Evolutionary conservation across 2,888 invertebrate species (phyloP).

Genomic region (Ormyrus pomaceus): DNA sequence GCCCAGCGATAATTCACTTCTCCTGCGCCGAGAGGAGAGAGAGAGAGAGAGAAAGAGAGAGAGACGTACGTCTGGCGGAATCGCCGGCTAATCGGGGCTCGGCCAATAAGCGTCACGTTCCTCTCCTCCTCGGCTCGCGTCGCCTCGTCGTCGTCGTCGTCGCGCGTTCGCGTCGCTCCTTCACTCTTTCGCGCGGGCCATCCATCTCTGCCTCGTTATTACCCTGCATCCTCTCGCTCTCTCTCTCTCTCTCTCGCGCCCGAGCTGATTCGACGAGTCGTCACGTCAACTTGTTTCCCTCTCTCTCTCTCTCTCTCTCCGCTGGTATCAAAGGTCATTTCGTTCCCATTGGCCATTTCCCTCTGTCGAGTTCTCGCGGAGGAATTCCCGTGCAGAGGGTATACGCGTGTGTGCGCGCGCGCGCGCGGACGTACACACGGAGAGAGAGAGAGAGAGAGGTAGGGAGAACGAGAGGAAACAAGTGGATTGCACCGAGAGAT

Average conservation of each 20-base stretch:
- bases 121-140: neutral
- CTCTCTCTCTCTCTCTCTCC: constrained; percentile 16
- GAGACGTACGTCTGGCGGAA: constrained; percentile 24
- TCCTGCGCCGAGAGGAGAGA: neutral
- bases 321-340: constrained; percentile 63
- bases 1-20: constrained; percentile 44
- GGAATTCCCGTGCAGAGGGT: constrained; percentile 45
- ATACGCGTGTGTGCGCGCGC: constrained; percentile 12
- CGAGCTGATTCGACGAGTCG: constrained; percentile 43
- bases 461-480: constrained; percentile 49
- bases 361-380: constrained; percentile 30
- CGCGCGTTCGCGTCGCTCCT: constrained; percentile 50
- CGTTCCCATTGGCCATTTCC: constrained; percentile 62
- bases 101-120: constrained; percentile 56
- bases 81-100: constrained; percentile 46
- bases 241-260: constrained; percentile 23
- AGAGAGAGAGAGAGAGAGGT: constrained; percentile 40
- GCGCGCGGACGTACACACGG: constrained; percentile 19
- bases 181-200: constrained; percentile 52
- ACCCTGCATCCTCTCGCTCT: constrained; percentile 16
- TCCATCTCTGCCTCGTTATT: constrained; percentile 60
- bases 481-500: constrained; percentile 56
- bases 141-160: constrained; percentile 37
- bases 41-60: constrained; percentile 18
- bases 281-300: constrained; percentile 54